These are phyloP conservation scores for Eolophus roseicapilla DNA, from an alignment of 2,113 vertebrate species.

Conservation along the genomic window DNA sequence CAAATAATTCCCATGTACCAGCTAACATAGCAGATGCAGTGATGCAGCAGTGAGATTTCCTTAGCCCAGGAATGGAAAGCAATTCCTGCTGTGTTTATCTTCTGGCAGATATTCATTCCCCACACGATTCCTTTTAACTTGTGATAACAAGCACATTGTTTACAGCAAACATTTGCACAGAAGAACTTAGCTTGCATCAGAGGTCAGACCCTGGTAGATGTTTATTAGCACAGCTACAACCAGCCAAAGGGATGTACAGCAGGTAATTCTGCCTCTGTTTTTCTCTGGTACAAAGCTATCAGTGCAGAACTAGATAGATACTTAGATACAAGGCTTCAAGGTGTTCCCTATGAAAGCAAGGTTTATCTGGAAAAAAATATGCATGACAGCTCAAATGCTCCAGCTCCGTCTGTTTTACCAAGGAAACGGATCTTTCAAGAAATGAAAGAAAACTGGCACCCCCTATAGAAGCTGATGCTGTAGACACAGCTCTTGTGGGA, in stretches of 20 bases:
- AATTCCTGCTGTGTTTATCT: background rate
- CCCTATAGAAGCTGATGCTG: too few relatives aligned
- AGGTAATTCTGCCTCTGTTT: background rate
- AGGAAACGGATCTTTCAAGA: background rate
- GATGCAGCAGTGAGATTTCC: background rate
- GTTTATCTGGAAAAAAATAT: background rate
- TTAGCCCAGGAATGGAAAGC: background rate
- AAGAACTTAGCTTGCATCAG: background rate
- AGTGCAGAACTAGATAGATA: background rate
- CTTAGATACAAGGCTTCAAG: background rate
- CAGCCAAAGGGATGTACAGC: background rate
- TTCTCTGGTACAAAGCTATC: background rate
- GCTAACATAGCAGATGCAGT: background rate
- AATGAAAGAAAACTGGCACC: background rate
- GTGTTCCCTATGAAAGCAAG: background rate
- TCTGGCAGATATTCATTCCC: background rate
- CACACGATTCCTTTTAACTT: background rate
- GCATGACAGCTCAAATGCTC: background rate
- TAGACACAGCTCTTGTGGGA: background rate
- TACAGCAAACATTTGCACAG: conserved; percentile 6
- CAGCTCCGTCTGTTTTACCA: background rate
- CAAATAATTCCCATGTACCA: background rate
- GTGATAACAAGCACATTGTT: background rate
- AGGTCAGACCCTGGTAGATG: background rate
- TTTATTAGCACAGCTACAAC: background rate